A percentile compares a stretch with the other conserved stretches of the same genome.
Evolutionary conservation across 2,888 invertebrate genomes (phyloP).

Genomic region (Vannuccia rotundouncinata): DNA sequence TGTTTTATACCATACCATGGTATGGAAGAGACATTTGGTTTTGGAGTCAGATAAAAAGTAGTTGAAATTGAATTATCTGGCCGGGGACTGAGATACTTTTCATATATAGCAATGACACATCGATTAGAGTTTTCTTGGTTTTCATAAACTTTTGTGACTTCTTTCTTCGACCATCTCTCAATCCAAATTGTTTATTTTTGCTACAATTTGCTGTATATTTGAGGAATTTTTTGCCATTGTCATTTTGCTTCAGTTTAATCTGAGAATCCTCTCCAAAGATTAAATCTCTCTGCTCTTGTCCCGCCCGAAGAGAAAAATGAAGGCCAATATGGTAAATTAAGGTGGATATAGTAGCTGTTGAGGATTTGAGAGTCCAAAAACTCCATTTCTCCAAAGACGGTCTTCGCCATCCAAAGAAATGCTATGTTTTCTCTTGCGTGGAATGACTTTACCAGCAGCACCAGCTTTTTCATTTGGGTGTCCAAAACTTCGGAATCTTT

Average conservation of each 20-base stretch:
- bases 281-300: background rate
- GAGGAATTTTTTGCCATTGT: background rate
- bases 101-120: background rate
- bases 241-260: background rate
- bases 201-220: background rate
- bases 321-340: background rate
- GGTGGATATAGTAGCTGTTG: background rate
- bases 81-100: background rate
- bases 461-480: background rate
- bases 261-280: background rate
- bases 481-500: background rate
- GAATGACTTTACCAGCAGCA: background rate
- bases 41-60: background rate
- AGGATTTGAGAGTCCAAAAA: background rate
- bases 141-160: background rate
- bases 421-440: background rate
- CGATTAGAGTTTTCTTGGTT: background rate
- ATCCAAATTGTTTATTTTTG: background rate
- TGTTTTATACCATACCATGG: background rate
- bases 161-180: background rate
- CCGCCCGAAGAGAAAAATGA: background rate
- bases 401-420: background rate
- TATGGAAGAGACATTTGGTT: background rate
- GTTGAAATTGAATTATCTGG: background rate
- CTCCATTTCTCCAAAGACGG: background rate